Evolutionary conservation across 2,888 invertebrate genomes (phyloP).

Genomic region (Lumbricus terrestris): DNA sequence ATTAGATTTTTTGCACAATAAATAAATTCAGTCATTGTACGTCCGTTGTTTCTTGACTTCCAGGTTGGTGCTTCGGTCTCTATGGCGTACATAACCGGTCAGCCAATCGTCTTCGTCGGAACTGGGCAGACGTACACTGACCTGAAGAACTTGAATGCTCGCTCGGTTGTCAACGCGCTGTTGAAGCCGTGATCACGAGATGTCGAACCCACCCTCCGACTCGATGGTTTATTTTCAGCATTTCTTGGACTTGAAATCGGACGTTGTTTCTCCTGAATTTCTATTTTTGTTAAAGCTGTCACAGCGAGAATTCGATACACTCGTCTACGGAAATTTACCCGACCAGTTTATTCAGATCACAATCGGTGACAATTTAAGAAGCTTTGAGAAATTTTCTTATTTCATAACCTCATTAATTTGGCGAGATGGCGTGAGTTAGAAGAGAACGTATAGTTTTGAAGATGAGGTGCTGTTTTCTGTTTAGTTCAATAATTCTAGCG

Average conservation of each 20-base stretch:
- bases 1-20: too few relatives aligned
- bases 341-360: neutral
- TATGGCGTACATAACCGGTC: conserved; percentile 99
- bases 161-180: conserved; percentile 90
- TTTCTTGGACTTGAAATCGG: neutral
- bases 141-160: conserved; percentile 90
- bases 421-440: neutral
- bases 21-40: too few relatives aligned
- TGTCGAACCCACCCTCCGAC: neutral
- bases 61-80: conserved; percentile 94
- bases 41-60: conserved; percentile 17
- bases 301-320: neutral
- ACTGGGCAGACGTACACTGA: conserved; percentile 99
- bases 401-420: neutral
- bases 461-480: neutral
- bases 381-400: neutral
- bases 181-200: conserved; percentile 63
- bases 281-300: neutral
- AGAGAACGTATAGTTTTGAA: neutral
- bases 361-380: neutral
- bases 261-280: neutral
- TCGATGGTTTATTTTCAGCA: neutral
- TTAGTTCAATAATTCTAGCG: neutral
- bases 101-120: conserved; percentile 98
- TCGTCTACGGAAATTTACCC: neutral